Evolutionary conservation across 2,888 invertebrate species (phyloP).

Genomic region (Aleiodes testaceus): DNA sequence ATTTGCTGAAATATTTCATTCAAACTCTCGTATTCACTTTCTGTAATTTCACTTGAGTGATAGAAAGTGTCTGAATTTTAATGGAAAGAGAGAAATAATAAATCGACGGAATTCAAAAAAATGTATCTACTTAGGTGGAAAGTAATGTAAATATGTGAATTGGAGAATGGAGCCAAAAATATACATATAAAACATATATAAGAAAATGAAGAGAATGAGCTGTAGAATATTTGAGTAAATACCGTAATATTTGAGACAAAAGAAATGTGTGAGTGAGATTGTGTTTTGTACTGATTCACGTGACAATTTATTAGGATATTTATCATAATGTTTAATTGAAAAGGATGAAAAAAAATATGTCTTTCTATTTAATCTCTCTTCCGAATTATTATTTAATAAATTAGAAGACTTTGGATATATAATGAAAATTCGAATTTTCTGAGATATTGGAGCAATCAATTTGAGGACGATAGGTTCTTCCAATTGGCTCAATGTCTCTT

Average conservation of each 20-base stretch:
- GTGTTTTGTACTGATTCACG: conserved; percentile 53
- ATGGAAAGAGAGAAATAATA: neutral
- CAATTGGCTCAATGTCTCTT: neutral
- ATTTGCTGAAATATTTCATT: too few relatives aligned
- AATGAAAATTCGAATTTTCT: conserved; percentile 41
- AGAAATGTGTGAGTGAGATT: neutral
- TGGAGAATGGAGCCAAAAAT: conserved; percentile 28
- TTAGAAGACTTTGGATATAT: conserved; percentile 51
- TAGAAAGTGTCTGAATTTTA: neutral
- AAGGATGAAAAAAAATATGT: conserved; percentile 17
- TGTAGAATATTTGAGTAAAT: conserved; percentile 19
- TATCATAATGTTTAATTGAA: conserved; percentile 27
- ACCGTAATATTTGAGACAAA: neutral
- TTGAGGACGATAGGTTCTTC: conserved; percentile 45
- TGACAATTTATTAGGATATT: conserved; percentile 42
- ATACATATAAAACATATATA: conserved; percentile 30
- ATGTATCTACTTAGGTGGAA: conserved; percentile 23
- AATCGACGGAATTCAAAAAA: neutral
- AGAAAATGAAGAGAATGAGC: neutral
- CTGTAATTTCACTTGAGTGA: neutral
- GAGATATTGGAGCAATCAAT: conserved; percentile 54
- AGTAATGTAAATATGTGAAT: conserved; percentile 38
- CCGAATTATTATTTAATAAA: conserved; percentile 26
- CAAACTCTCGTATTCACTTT: too few relatives aligned
- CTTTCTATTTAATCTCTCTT: conserved; percentile 13